Conservation (phyloP, 2,113 vertebrate species). For the Salvelinus namaycush region DNA sequence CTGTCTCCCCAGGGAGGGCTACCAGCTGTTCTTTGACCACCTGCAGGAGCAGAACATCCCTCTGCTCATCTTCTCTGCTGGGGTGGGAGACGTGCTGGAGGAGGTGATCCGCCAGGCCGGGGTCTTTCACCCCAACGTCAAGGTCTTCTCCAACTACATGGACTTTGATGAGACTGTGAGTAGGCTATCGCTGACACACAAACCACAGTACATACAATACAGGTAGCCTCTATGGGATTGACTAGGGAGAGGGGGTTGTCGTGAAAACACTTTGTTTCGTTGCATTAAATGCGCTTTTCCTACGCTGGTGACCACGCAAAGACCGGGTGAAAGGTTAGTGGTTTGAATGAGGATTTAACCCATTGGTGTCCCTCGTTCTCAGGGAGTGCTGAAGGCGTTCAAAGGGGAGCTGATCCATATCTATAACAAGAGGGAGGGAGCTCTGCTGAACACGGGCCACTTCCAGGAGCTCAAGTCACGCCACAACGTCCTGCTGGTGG, state of each 20-base stretch:
- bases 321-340: too few species aligned
- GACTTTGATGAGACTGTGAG: constrained; percentile 86
- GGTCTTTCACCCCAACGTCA: constrained; percentile 84
- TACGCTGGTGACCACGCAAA: too few species aligned
- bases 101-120: constrained; percentile 85
- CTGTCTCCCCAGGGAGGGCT: constrained; percentile 78
- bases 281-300: too few species aligned
- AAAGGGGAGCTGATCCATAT: constrained; percentile 90
- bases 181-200: not conserved
- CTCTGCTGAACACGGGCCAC: constrained; percentile 79
- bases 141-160: constrained; percentile 97
- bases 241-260: not conserved
- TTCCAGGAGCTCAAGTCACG: constrained; percentile 81
- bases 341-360: not conserved
- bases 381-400: constrained; percentile 85
- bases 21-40: constrained; percentile 79
- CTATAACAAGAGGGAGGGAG: constrained; percentile 88
- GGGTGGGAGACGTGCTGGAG: constrained; percentile 87
- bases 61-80: constrained; percentile 95
- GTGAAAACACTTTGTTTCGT: not conserved
- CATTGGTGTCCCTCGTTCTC: not conserved
- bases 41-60: constrained; percentile 80
- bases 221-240: not conserved
- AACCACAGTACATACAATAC: not conserved
- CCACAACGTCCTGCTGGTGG: constrained; percentile 85